A percentile compares a stretch with the other conserved stretches of the same genome.
phyloP scores from a whole-genome alignment of 2,113 vertebrate genomes.

The Planiliza haematocheilus region DNA sequence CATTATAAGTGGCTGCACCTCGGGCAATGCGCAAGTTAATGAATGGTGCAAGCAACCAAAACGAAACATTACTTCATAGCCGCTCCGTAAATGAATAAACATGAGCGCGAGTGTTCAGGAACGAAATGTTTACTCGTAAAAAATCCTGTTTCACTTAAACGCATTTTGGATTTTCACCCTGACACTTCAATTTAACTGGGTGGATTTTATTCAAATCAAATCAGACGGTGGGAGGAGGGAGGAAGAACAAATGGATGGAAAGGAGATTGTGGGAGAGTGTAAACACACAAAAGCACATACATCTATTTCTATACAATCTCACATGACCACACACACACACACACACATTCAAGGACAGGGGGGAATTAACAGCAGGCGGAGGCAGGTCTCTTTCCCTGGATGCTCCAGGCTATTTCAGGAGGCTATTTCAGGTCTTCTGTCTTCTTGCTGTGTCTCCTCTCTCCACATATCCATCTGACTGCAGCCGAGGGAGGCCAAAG shows the following conservation, averaged over 20 bases:
- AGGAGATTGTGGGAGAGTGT: conserved; percentile 21
- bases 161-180: conserved; percentile 67
- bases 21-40: conserved; percentile 72
- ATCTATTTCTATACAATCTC: conserved; percentile 49
- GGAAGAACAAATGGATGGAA: conserved; percentile 10
- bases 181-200: conserved; percentile 70
- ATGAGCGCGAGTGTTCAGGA: conserved; percentile 59
- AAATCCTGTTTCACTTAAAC: conserved; percentile 67
- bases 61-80: conserved; percentile 66
- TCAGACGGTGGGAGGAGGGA: conserved; percentile 28
- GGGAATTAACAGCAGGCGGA: conserved; percentile 70
- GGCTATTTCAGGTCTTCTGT: conserved; percentile 73
- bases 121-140: conserved; percentile 71
- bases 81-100: conserved; percentile 72
- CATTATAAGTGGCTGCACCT: conserved; percentile 69
- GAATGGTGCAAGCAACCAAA: conserved; percentile 77
- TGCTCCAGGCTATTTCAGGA: conserved; percentile 74
- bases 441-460: conserved; percentile 63
- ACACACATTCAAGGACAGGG: conserved; percentile 65
- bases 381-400: conserved; percentile 70
- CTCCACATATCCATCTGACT: conserved; percentile 60
- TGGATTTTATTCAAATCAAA: conserved; percentile 73
- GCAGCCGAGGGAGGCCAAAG: conserved; percentile 59
- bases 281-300: conserved; percentile 49
- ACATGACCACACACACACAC: conserved; percentile 52